phyloP scores from a whole-genome alignment of 2,113 vertebrate genomes.

The Pollimyrus isidori region DNA sequence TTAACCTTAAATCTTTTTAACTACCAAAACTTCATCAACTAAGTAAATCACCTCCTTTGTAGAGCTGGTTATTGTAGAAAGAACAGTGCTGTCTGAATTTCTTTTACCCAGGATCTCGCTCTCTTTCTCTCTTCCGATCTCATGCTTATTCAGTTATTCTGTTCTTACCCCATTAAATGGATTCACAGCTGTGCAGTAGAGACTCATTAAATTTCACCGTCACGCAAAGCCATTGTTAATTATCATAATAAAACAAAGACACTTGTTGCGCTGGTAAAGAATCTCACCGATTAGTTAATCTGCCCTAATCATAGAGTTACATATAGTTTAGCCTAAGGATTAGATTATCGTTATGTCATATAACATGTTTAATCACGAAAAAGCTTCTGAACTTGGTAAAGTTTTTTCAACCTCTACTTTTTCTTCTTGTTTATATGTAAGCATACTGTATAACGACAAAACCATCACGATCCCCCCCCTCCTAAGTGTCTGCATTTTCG shows the following conservation, averaged over 20 bases:
- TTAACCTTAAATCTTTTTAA: slow-evolving; percentile 16
- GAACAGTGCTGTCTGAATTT: background rate
- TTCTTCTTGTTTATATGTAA: background rate
- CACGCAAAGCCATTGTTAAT: slow-evolving; percentile 18
- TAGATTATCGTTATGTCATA: background rate
- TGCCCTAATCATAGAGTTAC: background rate
- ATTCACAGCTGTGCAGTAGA: slow-evolving; percentile 17
- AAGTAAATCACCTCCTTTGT: slow-evolving; percentile 17
- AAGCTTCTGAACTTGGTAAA: background rate
- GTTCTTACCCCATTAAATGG: slow-evolving; percentile 1
- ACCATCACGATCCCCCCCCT: background rate
- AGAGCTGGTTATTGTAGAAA: slow-evolving; percentile 11
- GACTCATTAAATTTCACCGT: slow-evolving; percentile 11
- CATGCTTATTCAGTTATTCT: background rate
- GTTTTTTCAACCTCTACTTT: background rate
- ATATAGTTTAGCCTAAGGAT: background rate
- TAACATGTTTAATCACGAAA: background rate
- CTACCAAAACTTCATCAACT: background rate
- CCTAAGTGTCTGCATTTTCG: background rate
- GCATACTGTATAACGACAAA: background rate
- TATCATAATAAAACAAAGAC: slow-evolving; percentile 6
- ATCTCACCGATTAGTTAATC: background rate
- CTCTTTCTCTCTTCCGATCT: background rate
- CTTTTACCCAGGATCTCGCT: slow-evolving; percentile 1
- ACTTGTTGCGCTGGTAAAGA: background rate